Evolutionary conservation across 2,113 vertebrate species (phyloP), one percentile per base, ranked within the genome.

Genomic region (Aepyceros melampus): DNA sequence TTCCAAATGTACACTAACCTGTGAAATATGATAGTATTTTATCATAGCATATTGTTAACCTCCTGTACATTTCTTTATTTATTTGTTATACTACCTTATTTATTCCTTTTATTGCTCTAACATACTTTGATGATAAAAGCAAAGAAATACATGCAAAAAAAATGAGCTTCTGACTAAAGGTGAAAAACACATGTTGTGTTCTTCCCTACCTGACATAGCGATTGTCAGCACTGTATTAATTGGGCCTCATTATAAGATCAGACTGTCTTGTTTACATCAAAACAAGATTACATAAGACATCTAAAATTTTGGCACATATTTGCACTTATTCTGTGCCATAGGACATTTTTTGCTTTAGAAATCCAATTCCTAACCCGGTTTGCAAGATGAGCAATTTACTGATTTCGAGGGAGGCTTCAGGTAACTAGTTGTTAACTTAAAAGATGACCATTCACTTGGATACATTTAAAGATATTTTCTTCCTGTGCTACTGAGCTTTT

Each of bases 391-490:
- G 92, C 94, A 97, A 47, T 98, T 98, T 98, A 67, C 97, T 96
- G 91, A 97, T 98, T 98, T 98, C 51, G 91, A 95, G 27, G 71
- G 87, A 98, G 64, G 51, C 85, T 98, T 97, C 94, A 79, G 87
- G 96, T 84, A 96, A 86, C 97, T 97, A 76, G 92, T 96, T 96
- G 49, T 97, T 97, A 97, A 98, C 95, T 98, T 98, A 93, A 98
- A 98, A 98, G 62, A n/a, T 90, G 94, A 96, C 87, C 94, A 96
- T 98, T 98, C 96, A 84, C 93, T 98, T 97, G 97, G 90, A 91
- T 98, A 97, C 96, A 98, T 98, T 98, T 91, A 98, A 98, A 98
- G 91, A 91, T 3, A 13, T 98, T 98, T 99, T 98, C 94, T 98
- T 92, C 91, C 87, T 94, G 33, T 89, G 36, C 0, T 23, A 33